phyloP scores from a whole-genome alignment of 2,888 invertebrate genomes.

The Ormyrus rosae region DNA sequence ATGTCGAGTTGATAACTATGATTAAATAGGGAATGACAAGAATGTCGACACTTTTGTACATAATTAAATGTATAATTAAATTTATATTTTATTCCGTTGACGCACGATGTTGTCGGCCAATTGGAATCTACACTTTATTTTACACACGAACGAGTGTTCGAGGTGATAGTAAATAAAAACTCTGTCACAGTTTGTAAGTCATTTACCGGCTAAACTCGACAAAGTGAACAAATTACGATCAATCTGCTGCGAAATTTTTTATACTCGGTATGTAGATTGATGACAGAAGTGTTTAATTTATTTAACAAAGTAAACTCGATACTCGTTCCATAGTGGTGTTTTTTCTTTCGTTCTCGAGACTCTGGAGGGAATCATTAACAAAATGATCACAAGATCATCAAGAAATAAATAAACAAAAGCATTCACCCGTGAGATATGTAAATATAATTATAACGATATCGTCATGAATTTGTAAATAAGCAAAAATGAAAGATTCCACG shows the following conservation, averaged over 20 bases:
- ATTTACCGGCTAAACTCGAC: background rate
- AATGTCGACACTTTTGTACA: slow-evolving; percentile 59
- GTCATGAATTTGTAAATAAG: slow-evolving; percentile 55
- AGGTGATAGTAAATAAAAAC: slow-evolving; percentile 39
- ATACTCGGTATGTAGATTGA: slow-evolving; percentile 48
- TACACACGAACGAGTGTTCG: slow-evolving; percentile 26
- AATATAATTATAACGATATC: slow-evolving; percentile 56
- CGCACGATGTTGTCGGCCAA: slow-evolving; percentile 45
- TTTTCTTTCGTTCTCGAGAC: slow-evolving; percentile 11
- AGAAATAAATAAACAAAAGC: slow-evolving; percentile 36
- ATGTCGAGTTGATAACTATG: slow-evolving; percentile 15
- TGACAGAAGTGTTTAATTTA: slow-evolving; percentile 33
- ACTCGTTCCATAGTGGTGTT: slow-evolving; percentile 36
- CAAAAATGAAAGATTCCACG: slow-evolving; percentile 51
- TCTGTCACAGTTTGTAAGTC: slow-evolving; percentile 35
- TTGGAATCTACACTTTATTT: slow-evolving; percentile 22
- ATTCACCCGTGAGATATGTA: slow-evolving; percentile 54
- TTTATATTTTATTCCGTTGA: slow-evolving; percentile 50
- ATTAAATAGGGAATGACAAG: slow-evolving; percentile 49
- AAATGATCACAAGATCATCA: slow-evolving; percentile 34
- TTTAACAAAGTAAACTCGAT: slow-evolving; percentile 28
- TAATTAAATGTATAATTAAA: slow-evolving; percentile 57
- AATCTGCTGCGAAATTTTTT: slow-evolving; percentile 52
- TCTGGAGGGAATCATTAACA: slow-evolving; percentile 21
- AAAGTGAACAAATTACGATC: slow-evolving; percentile 14